These are phyloP conservation scores for Drosophila tripunctata DNA, from an alignment of 2,888 invertebrate species.

Conservation along the genomic window DNA sequence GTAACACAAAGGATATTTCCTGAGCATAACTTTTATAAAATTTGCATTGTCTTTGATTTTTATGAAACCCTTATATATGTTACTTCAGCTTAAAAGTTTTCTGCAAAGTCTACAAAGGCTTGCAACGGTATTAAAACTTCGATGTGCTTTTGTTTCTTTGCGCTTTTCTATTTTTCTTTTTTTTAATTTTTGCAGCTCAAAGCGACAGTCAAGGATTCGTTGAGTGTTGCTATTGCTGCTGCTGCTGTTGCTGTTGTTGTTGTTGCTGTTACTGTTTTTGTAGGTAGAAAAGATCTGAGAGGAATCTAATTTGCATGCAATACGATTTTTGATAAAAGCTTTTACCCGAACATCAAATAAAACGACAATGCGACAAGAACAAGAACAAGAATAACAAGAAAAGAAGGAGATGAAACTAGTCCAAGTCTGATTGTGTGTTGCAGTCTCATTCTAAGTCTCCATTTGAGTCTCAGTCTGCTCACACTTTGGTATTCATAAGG, in stretches of 20 bases:
- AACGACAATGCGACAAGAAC: slow-evolving; percentile 67
- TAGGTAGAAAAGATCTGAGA: slow-evolving; percentile 51
- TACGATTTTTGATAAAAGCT: slow-evolving; percentile 83
- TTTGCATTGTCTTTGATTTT: too few species aligned
- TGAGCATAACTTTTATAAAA: too few species aligned
- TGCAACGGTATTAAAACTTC: not conserved
- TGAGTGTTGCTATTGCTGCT: not conserved
- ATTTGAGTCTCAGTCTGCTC: slow-evolving; percentile 27
- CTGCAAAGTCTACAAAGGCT: not conserved
- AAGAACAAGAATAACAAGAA: not conserved
- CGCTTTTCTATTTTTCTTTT: not conserved
- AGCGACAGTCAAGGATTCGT: slow-evolving; percentile 36
- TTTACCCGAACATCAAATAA: slow-evolving; percentile 80
- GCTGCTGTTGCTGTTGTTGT: slow-evolving; percentile 2
- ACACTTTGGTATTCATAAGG: slow-evolving; percentile 68
- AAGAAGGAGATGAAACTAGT: slow-evolving; percentile 9
- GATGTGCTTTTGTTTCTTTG: not conserved
- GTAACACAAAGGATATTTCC: too few species aligned
- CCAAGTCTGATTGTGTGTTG: slow-evolving; percentile 47
- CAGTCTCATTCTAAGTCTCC: slow-evolving; percentile 15
- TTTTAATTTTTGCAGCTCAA: slow-evolving; percentile 37
- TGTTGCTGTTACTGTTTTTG: slow-evolving; percentile 1
- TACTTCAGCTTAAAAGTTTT: not conserved
- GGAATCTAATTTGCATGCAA: slow-evolving; percentile 82
- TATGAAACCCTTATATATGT: too few species aligned